phyloP scores from a whole-genome alignment of 2,797 vertebrate species.

The Florisuga fusca region DNA sequence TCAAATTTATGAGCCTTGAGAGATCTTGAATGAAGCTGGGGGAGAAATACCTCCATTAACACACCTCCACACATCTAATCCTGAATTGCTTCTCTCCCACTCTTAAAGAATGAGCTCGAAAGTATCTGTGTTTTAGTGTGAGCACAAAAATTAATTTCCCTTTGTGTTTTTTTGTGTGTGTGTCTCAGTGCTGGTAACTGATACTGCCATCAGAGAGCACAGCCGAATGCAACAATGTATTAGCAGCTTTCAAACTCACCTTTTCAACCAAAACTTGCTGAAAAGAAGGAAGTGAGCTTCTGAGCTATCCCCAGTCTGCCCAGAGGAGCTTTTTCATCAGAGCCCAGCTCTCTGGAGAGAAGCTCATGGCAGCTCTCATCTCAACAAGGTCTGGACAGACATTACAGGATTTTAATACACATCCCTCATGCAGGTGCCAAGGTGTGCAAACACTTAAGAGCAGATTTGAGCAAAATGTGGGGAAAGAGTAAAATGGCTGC shows the following conservation, averaged over 20 bases:
- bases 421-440: constrained; percentile 41
- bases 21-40: background rate
- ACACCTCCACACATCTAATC: background rate
- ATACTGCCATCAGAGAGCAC: background rate
- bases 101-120: background rate
- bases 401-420: constrained; percentile 48
- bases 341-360: constrained; percentile 1
- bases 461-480: background rate
- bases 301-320: background rate
- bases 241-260: background rate
- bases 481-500: background rate
- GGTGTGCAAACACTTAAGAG: background rate
- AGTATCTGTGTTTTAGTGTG: background rate
- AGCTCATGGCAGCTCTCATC: constrained; percentile 11
- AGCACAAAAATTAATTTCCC: background rate
- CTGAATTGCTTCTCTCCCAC: background rate
- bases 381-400: constrained; percentile 20
- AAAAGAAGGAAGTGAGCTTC: background rate
- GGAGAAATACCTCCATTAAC: constrained; percentile 28
- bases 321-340: background rate
- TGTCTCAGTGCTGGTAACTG: background rate
- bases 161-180: background rate
- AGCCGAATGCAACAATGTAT: background rate
- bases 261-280: background rate
- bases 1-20: constrained; percentile 37